Evolutionary conservation across 2,888 invertebrate species (phyloP), one percentile per base, ranked within the genome.

Genomic region (Luperina testacea): DNA sequence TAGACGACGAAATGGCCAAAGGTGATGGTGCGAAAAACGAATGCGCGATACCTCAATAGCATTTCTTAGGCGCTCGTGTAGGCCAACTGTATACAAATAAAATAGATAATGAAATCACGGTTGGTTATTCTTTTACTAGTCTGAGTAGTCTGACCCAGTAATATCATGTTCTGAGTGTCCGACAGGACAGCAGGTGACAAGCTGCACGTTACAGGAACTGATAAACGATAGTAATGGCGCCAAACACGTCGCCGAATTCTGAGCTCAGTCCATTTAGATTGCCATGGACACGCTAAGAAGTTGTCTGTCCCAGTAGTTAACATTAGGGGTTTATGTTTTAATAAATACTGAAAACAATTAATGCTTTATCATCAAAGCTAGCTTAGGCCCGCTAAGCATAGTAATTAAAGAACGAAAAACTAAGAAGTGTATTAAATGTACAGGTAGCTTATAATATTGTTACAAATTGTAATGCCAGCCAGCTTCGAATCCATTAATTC

Each of bases 401-500:
- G 9, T 63, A 32, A 20, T 17, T 64, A 13, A 2, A 17, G 4
- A 67, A 42, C 8, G 8, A 67, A 67, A n/a, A n/a, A 7, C 24
- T 64, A 32, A 53, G 1, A 51, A 17, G 51, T 51, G 1, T 20
- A 20, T 51, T 17, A 51, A 64, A 65, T 20, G 32, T 42, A n/a
- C 38, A 67, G 15, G 11, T 17, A 67, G 9, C 15, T 20, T 27
- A 53, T 6, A 53, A n/a, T n/a, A 38, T 38, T 71, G 17, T 9
- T 38, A 57, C 17, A 38, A 3, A 53, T 27, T 63, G 32, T 8
- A 27, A 7, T 63, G 32, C 11, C 67, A 48, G 1, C 8, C 8
- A 48, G 32, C 17, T 72, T 73, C 2, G 8, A 38, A 24, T 4
- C 17, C 9, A 81, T 75, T 53, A 27, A 61, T 51, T 84, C 24